These are phyloP conservation scores for Coptotermes formosanus DNA, from an alignment of 1,140 invertebrate genomes.

Conservation along the genomic window DNA sequence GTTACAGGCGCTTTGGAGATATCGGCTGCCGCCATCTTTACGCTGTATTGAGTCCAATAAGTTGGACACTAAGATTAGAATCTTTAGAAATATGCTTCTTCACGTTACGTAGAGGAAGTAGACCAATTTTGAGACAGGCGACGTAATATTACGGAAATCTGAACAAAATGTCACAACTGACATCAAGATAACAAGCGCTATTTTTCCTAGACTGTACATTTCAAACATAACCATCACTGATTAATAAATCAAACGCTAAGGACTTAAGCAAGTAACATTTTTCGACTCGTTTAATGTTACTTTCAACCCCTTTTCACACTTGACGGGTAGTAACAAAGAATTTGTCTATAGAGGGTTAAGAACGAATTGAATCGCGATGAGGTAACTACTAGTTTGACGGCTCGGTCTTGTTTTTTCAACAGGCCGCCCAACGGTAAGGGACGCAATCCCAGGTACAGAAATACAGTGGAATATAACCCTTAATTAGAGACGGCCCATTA, in stretches of 20 bases:
- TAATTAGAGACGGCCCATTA: background rate
- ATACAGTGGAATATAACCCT: background rate
- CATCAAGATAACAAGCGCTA: too few species aligned
- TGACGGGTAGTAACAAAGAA: background rate
- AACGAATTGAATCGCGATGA: background rate
- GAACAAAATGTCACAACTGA: too few species aligned
- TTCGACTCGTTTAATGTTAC: background rate
- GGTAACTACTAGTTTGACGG: background rate
- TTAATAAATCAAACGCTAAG: background rate
- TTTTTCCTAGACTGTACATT: too few species aligned
- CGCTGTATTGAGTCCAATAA: too few species aligned
- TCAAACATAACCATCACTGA: background rate
- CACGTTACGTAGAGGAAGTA: too few species aligned
- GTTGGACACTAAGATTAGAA: too few species aligned
- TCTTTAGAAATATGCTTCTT: too few species aligned
- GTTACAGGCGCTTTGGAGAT: too few species aligned
- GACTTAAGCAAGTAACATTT: background rate
- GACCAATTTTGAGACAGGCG: too few species aligned
- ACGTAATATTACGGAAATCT: too few species aligned
- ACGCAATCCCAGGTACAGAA: background rate
- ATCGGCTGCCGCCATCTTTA: too few species aligned
- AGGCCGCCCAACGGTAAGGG: background rate
- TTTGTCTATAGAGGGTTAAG: background rate
- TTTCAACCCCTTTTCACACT: constrained; percentile 12
- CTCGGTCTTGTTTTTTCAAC: background rate